Percentiles rank a stretch among this genome's conserved stretches.
These are phyloP conservation scores for Tetrapedia diversipes DNA, from an alignment of 2,888 invertebrate genomes.

Conservation along the genomic window DNA sequence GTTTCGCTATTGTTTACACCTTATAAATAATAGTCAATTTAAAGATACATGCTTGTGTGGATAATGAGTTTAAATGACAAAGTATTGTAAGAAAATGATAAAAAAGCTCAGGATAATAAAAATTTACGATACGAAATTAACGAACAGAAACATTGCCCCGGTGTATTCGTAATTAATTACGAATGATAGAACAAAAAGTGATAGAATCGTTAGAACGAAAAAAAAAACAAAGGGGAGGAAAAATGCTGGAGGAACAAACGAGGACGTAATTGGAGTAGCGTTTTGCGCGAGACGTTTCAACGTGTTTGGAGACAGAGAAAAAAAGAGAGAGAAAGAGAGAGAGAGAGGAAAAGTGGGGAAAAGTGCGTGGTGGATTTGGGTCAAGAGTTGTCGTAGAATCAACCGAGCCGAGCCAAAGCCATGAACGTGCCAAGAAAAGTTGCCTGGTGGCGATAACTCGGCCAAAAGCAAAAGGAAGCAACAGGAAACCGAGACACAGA, in stretches of 20 bases:
- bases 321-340: background rate
- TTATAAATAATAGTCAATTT: too few species aligned
- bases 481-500: slow-evolving; percentile 62
- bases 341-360: background rate
- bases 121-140: too few species aligned
- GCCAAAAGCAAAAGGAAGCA: slow-evolving; percentile 60
- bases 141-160: too few species aligned
- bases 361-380: slow-evolving; percentile 61
- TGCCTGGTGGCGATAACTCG: slow-evolving; percentile 62
- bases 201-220: background rate
- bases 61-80: too few species aligned
- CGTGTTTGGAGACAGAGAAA: background rate
- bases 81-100: too few species aligned
- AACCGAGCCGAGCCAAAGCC: slow-evolving; percentile 61
- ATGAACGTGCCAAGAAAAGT: slow-evolving; percentile 70
- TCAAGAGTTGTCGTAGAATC: slow-evolving; percentile 62
- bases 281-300: slow-evolving; percentile 21
- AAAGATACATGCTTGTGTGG: too few species aligned
- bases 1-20: too few species aligned
- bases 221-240: background rate
- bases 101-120: too few species aligned
- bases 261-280: slow-evolving; percentile 2
- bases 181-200: too few species aligned
- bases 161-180: too few species aligned
- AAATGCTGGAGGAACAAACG: background rate